Percentiles rank a stretch among this genome's conserved stretches.
Evolutionary conservation across 1,140 invertebrate species (phyloP).

Genomic region (Pseudachorutes palmiensis): DNA sequence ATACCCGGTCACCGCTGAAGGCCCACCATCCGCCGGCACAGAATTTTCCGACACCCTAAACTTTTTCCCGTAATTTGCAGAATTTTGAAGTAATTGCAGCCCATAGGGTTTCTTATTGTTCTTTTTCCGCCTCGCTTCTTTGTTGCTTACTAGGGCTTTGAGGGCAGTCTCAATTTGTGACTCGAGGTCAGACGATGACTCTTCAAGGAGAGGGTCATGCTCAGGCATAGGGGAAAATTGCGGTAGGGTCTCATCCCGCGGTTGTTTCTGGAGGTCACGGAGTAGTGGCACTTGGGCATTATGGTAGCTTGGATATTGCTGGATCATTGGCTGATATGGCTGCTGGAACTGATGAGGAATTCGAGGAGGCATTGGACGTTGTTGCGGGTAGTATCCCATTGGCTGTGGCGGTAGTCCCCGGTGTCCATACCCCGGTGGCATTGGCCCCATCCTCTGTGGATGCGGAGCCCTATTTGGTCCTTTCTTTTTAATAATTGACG

Average conservation of each 20-base stretch:
- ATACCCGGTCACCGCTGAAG: constrained; percentile 12
- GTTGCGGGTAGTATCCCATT: background rate
- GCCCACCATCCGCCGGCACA: background rate
- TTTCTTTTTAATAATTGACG: constrained; percentile 8
- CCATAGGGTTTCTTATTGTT: constrained; percentile 22
- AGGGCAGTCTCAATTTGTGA: background rate
- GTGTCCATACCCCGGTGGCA: background rate
- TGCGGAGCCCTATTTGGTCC: background rate
- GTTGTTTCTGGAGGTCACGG: no score
- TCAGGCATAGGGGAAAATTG: constrained; percentile 15
- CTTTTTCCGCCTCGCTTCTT: constrained; percentile 10
- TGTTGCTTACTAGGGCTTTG: background rate
- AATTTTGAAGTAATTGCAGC: constrained; percentile 26
- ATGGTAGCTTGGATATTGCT: no score
- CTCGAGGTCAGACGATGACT: background rate
- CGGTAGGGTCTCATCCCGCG: background rate
- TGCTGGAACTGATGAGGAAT: background rate
- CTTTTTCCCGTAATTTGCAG: constrained; percentile 32
- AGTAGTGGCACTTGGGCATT: no score
- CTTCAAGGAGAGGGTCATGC: background rate
- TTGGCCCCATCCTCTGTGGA: constrained; percentile 1
- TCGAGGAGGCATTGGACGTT: background rate
- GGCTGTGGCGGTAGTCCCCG: no score
- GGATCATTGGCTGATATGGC: no score
- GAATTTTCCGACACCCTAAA: constrained; percentile 14